Evolutionary conservation across 1,140 invertebrate genomes (phyloP).

Genomic region (Hydropsyche tenuis): DNA sequence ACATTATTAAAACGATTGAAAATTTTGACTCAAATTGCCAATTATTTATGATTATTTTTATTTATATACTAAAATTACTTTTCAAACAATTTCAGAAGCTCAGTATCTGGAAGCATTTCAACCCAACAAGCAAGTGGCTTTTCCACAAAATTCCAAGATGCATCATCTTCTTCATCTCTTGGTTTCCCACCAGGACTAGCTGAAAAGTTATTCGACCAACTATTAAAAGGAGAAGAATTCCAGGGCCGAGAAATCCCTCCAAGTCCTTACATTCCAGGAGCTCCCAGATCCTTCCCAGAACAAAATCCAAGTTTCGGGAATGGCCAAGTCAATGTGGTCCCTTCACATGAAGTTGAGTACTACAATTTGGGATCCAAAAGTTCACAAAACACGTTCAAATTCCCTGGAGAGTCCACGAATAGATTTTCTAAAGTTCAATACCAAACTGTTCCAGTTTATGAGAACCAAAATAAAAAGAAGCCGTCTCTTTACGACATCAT

Average conservation of each 20-base stretch:
- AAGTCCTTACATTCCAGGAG: no score
- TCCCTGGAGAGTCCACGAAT: constrained; percentile 41
- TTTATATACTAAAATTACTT: no score
- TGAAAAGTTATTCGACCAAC: constrained; percentile 41
- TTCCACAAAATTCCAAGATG: constrained; percentile 33
- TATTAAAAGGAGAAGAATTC: no score
- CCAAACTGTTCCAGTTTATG: neutral
- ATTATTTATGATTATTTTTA: no score
- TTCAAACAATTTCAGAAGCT: constrained; percentile 38
- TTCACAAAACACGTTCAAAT: constrained; percentile 22
- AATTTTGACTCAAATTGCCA: no score
- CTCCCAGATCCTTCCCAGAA: constrained; percentile 29
- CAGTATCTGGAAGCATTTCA: constrained; percentile 41
- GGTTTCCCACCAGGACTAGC: constrained; percentile 23
- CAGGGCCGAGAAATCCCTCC: no score
- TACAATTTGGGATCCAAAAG: neutral
- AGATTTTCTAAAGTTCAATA: constrained; percentile 8
- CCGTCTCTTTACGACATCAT: constrained; percentile 39
- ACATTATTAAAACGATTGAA: no score
- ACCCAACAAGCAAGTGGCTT: constrained; percentile 43
- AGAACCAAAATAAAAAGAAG: constrained; percentile 4
- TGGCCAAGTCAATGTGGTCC: neutral
- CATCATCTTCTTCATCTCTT: constrained; percentile 35
- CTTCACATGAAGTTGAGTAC: neutral
- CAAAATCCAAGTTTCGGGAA: constrained; percentile 24